These are phyloP conservation scores for Nematostella vectensis DNA, from an alignment of 92 coral and sea anemone genomes.

Conservation along the genomic window DNA sequence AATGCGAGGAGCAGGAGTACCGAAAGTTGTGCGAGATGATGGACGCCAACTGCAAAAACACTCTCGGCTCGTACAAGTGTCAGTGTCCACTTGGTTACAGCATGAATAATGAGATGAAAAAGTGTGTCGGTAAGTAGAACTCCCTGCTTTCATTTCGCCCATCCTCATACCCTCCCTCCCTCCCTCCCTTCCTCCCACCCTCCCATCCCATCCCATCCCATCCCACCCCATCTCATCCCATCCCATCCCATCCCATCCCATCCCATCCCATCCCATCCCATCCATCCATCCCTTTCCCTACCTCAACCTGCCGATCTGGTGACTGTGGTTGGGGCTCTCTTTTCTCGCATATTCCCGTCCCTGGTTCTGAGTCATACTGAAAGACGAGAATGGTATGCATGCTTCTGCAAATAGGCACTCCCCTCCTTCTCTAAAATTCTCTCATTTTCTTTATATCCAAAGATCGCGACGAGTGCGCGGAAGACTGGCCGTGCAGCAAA, in stretches of 20 bases:
- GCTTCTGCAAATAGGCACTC: no score
- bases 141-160: not conserved
- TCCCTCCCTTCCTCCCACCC: not conserved
- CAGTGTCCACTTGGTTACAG: slow-evolving; percentile 15
- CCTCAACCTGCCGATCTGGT: no score
- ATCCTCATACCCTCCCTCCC: not conserved
- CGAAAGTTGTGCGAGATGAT: slow-evolving; percentile 9
- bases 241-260: no score
- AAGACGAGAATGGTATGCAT: no score
- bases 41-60: slow-evolving; percentile 29
- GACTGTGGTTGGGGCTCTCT: no score
- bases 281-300: no score
- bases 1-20: slow-evolving; percentile 12
- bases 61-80: slow-evolving; percentile 31
- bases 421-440: no score
- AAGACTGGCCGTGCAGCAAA: slow-evolving; percentile 14
- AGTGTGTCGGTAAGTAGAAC: slow-evolving; percentile 23
- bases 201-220: not conserved
- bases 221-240: not conserved
- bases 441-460: no score
- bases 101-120: slow-evolving; percentile 11
- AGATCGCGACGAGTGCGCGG: slow-evolving; percentile 36
- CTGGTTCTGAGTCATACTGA: no score
- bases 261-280: no score
- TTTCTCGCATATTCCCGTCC: no score